These are phyloP conservation scores for Nothobranchius furzeri DNA, from an alignment of 2,113 vertebrate species.

Conservation along the genomic window DNA sequence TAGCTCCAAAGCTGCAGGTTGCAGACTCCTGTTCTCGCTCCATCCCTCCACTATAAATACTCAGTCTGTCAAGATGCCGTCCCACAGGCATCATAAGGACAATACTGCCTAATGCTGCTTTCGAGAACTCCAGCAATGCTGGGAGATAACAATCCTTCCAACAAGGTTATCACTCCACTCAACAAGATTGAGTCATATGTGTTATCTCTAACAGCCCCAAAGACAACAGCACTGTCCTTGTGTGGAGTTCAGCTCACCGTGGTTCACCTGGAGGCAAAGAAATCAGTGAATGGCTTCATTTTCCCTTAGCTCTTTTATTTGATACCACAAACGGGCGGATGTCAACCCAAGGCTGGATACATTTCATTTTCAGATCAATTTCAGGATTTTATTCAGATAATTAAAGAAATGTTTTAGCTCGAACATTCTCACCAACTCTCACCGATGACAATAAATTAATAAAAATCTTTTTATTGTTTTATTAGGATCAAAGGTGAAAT, in stretches of 20 bases:
- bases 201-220: constrained; percentile 38
- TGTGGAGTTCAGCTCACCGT: constrained; percentile 9
- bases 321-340: too few species aligned
- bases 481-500: too few species aligned
- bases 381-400: not conserved
- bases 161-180: constrained; percentile 57
- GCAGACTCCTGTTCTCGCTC: not conserved
- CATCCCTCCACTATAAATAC: constrained; percentile 59
- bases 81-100: constrained; percentile 28
- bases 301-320: not conserved
- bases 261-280: not conserved
- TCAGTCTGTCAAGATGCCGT: constrained; percentile 30
- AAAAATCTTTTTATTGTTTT: not conserved
- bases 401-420: too few species aligned
- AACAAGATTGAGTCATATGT: constrained; percentile 48
- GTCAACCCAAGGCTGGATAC: not conserved
- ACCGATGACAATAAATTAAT: too few species aligned
- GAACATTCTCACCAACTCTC: too few species aligned
- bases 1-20: too few species aligned
- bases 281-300: too few species aligned
- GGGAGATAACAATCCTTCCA: constrained; percentile 53
- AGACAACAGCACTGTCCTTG: constrained; percentile 34
- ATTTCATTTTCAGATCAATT: too few species aligned
- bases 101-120: constrained; percentile 20
- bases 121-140: constrained; percentile 40